Evolutionary conservation across 2,888 invertebrate species (phyloP).

Genomic region (Gnatocerus cornutus): DNA sequence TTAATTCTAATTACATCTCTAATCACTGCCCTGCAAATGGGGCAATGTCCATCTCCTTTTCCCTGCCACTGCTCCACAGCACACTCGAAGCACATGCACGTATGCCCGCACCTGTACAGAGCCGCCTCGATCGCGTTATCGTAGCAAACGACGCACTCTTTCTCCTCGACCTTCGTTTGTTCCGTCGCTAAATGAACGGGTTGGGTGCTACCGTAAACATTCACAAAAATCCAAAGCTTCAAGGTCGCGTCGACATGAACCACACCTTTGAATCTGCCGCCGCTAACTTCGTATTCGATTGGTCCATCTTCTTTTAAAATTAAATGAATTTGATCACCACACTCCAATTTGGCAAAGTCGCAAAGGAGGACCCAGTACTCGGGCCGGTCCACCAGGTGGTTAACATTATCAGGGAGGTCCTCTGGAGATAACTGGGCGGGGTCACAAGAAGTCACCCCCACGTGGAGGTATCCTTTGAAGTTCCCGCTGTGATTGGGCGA

Average conservation of each 20-base stretch:
- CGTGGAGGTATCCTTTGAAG: slow-evolving; percentile 19
- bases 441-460: slow-evolving; percentile 41
- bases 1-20: slow-evolving; percentile 97
- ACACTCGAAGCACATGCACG: slow-evolving; percentile 99
- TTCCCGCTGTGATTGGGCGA: slow-evolving; percentile 73
- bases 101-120: slow-evolving; percentile 97
- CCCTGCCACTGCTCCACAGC: slow-evolving; percentile 94
- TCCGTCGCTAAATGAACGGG: slow-evolving; percentile 81
- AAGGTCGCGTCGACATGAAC: slow-evolving; percentile 97
- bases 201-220: slow-evolving; percentile 95
- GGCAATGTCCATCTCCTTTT: slow-evolving; percentile 93
- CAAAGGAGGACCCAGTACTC: slow-evolving; percentile 38
- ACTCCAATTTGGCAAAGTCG: slow-evolving; percentile 76
- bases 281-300: slow-evolving; percentile 87
- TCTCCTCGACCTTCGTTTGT: slow-evolving; percentile 72
- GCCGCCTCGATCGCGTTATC: slow-evolving; percentile 95
- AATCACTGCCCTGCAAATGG: slow-evolving; percentile 93
- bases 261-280: slow-evolving; percentile 82
- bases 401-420: slow-evolving; percentile 34
- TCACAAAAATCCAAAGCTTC: slow-evolving; percentile 96
- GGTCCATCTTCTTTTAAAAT: slow-evolving; percentile 85
- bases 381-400: slow-evolving; percentile 19
- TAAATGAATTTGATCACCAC: slow-evolving; percentile 91
- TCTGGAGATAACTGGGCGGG: slow-evolving; percentile 3
- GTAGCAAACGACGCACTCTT: slow-evolving; percentile 96